Evolutionary conservation across 2,888 invertebrate genomes (phyloP), one percentile per base, ranked within the genome.

Genomic region (Zygaena filipendulae): DNA sequence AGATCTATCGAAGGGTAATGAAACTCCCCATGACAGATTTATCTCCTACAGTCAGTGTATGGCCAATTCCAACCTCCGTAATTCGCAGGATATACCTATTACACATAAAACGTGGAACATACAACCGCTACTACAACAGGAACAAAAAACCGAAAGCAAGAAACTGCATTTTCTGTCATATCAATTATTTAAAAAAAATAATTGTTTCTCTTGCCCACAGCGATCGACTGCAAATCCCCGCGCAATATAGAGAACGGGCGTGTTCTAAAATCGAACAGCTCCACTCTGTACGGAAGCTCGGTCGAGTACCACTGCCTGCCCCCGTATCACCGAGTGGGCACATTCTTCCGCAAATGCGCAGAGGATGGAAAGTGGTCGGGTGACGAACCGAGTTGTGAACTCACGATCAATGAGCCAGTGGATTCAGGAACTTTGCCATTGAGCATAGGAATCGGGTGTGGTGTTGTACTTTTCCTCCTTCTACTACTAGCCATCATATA

Each of bases 231-330:
- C 63, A 88, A 87, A 32, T 84, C 88, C 28, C 94, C 94, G 0
- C 83, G 86, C 16, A 74, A 82, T 7, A 89, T 94, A 25, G 90
- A 92, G 38, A 93, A 95, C 55, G 94, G 95, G 0, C 84, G 93
- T 31, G 88, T 93, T 10, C 92, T 94, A 44, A 85, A 92, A 18
- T 87, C 92, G 32, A 95, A 95, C 53, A 88, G 89, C 25, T 88
- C 92, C 0, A 92, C 92, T 0, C 79, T 87, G 1, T 95, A 89
- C 58, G 91, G 90, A 14, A 91, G 92, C 29, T 88, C 91, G 0
- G 88, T 92, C 1, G 95, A 95, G 57, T 95, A 95, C 60, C 93
- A 94, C 54, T 95, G 95, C 55, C 66, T 94, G 31, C 94, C 93
- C 2, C 90, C 89, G 47, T 93, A 83, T 69, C 89, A 90, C 52